Evolutionary conservation across 2,888 invertebrate species (phyloP), one percentile per base, ranked within the genome.

Genomic region (Drymonia ruficornis): DNA sequence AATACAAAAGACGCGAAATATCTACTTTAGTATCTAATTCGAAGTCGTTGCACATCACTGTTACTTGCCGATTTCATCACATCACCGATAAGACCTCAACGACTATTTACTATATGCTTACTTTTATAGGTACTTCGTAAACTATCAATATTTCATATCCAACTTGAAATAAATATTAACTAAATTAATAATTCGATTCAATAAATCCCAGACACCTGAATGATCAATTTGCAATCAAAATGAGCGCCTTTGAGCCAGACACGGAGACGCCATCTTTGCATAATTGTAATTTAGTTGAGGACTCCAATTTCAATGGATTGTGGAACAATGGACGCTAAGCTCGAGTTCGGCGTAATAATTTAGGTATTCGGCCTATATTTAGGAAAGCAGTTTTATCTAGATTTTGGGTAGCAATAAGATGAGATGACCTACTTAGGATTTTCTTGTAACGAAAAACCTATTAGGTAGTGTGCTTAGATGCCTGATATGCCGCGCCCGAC

Each of bases 151-250:
- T 31, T 31, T 31, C 7, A 31, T 31, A 31, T 31, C 11, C 11
- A 2, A 9, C 31, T 11, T 31, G 1, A 31, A 31, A 9, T 31
- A 1, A 31, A 11, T 11, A 16, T 45, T 45, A 34, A 31, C 34
- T 58, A 71, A 57, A 70, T 67, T 65, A 70, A 63, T 58, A 62
- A 68, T 64, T 66, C 55, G 59, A 58, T 59, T 59, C 67, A 64
- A 70, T 70, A 70, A 68, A 66, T 68, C 71, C 67, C 60, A 70
- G 67, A 67, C 65, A 63, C 58, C 46, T 47, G 75, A 78, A 74
- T 83, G 84, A 82, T 82, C 80, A 85, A 85, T 85, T 84, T 84
- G 82, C 85, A 84, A 85, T 82, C 76, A 80, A 76, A 79, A 85
- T 83, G 76, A 84, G 76, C 64, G 69, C 73, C 56, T 65, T 74